A percentile compares a stretch with the other conserved stretches of the same genome.
phyloP scores from a whole-genome alignment of 2,888 invertebrate species.

The Oxycera nigricornis region DNA sequence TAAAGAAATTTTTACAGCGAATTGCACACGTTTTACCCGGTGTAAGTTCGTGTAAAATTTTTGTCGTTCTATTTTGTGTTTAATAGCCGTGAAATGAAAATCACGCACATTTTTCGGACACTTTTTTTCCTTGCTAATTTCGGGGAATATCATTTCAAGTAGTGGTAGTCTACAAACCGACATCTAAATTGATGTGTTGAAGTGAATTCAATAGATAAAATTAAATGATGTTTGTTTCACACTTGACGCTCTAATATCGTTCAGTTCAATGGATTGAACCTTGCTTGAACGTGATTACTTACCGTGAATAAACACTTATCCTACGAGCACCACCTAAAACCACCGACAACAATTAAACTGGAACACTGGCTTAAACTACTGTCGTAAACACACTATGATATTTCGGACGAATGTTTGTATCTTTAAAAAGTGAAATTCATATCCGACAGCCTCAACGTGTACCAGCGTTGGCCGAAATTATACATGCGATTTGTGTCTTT shows the following conservation, averaged over 20 bases:
- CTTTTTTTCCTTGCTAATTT: no score
- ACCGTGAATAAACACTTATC: not conserved
- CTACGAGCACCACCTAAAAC: not conserved
- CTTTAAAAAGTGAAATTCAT: conserved; percentile 33
- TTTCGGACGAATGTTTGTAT: not conserved
- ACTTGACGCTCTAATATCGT: not conserved
- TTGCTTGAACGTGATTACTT: not conserved
- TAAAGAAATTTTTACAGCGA: no score
- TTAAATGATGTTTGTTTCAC: not conserved
- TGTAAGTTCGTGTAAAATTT: no score
- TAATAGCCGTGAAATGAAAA: no score
- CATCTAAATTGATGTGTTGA: not conserved
- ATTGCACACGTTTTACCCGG: no score
- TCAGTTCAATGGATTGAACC: not conserved
- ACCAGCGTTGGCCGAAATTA: no score
- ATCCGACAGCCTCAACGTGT: conserved; percentile 12
- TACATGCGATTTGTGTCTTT: no score
- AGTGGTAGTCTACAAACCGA: not conserved
- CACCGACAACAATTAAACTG: not conserved
- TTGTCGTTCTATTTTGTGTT: no score
- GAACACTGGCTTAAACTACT: not conserved
- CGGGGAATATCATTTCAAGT: no score
- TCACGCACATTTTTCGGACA: no score
- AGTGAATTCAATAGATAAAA: not conserved
- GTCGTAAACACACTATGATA: not conserved